Evolutionary conservation across 2,797 vertebrate genomes (phyloP).

Genomic region (Gadopsis marmoratus): DNA sequence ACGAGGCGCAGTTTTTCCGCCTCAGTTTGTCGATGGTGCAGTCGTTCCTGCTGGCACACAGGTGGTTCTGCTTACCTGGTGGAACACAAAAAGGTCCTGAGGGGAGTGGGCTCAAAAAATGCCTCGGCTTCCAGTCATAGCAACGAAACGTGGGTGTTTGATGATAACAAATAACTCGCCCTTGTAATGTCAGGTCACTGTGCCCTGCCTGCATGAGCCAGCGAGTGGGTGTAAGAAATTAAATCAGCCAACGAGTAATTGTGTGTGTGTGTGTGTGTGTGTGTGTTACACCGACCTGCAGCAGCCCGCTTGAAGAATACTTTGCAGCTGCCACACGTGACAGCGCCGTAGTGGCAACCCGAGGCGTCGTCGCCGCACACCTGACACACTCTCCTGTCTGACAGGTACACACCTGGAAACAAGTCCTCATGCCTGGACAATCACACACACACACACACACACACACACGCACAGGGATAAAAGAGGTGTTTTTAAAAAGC

Average conservation of each 20-base stretch:
- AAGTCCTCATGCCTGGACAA: slow-evolving; percentile 86
- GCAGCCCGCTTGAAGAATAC: slow-evolving; percentile 98
- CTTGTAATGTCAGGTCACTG: slow-evolving; percentile 72
- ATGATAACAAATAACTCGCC: slow-evolving; percentile 66
- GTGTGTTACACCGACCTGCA: slow-evolving; percentile 86
- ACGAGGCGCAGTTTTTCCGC: slow-evolving; percentile 96
- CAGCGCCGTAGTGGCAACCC: slow-evolving; percentile 96
- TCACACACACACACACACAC: slow-evolving; percentile 26
- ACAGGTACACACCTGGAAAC: slow-evolving; percentile 91
- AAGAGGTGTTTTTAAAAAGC: not conserved
- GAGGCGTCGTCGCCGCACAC: slow-evolving; percentile 96
- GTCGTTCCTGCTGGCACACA: slow-evolving; percentile 96
- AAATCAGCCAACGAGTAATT: slow-evolving; percentile 55
- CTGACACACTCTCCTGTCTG: slow-evolving; percentile 92
- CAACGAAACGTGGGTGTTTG: slow-evolving; percentile 72
- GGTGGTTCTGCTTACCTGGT: slow-evolving; percentile 95
- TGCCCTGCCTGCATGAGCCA: slow-evolving; percentile 57
- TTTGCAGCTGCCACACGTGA: slow-evolving; percentile 98
- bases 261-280: slow-evolving; percentile 20
- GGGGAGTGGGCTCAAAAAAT: slow-evolving; percentile 36
- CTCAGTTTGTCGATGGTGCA: slow-evolving; percentile 97
- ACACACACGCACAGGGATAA: not conserved
- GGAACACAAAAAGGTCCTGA: slow-evolving; percentile 40
- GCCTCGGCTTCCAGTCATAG: slow-evolving; percentile 51
- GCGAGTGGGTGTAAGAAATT: slow-evolving; percentile 72